These are phyloP conservation scores for Helostoma temminkii DNA, from an alignment of 2,797 vertebrate species.

Conservation along the genomic window DNA sequence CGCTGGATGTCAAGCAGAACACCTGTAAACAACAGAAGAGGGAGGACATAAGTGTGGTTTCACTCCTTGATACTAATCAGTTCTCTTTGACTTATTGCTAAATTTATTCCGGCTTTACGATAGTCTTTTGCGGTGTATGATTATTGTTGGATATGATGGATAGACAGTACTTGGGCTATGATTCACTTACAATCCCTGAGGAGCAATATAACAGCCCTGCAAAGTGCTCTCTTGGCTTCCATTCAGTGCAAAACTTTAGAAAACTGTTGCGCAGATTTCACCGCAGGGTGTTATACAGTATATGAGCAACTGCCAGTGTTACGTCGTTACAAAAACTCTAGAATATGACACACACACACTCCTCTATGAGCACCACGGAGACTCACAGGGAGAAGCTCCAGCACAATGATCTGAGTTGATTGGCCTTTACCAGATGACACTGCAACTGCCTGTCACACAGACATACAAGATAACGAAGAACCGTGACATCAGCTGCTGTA, in stretches of 20 bases:
- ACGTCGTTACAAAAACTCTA: constrained; percentile 6
- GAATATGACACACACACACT: constrained; percentile 21
- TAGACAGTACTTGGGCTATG: constrained; percentile 20
- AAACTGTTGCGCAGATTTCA: constrained; percentile 31
- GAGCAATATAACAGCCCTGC: constrained; percentile 27
- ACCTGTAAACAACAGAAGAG: constrained; percentile 80
- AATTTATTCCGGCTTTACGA: constrained; percentile 16
- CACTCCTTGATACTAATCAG: neutral
- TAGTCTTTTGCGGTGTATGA: constrained; percentile 24
- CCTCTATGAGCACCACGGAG: constrained; percentile 19
- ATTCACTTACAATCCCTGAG: constrained; percentile 51
- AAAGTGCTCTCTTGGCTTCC: constrained; percentile 60
- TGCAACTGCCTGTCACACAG: constrained; percentile 9
- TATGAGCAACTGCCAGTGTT: constrained; percentile 4
- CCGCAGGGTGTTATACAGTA: constrained; percentile 14
- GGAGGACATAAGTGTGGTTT: constrained; percentile 19
- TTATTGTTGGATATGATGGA: constrained; percentile 28
- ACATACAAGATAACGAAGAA: constrained; percentile 12
- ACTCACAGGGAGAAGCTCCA: neutral
- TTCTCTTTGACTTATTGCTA: neutral
- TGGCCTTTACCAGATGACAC: constrained; percentile 24
- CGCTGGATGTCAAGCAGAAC: constrained; percentile 95
- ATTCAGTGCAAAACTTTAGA: constrained; percentile 15
- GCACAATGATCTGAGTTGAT: too few relatives aligned
- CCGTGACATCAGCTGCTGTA: constrained; percentile 36